Evolutionary conservation across 2,113 vertebrate genomes (phyloP), one percentile per base, ranked within the genome.

Genomic region (Spea bombifrons): DNA sequence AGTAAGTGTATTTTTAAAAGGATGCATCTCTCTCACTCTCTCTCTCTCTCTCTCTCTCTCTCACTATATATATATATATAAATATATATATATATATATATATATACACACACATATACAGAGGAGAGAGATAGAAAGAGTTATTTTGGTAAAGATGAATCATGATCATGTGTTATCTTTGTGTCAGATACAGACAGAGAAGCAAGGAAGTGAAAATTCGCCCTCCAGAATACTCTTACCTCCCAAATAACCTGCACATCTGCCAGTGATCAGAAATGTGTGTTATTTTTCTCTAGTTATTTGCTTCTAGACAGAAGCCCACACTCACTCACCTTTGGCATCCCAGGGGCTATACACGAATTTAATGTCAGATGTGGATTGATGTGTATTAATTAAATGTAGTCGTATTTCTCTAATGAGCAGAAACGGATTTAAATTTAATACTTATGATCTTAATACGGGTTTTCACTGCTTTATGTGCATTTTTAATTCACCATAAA

Each of bases 321-420:
- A 75, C 48, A 9, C 6, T 17, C 55, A 82, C 75, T 85, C 78
- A 90, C 69, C 85, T 85, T 9, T 76, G 78, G 72, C 63, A 81
- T 72, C 82, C 3, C 64, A 83, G 84, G 84, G 76, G 86, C 89
- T 87, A 91, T 90, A 93, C 90, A 91, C 92, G 89, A 95, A 95
- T 96, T 94, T 93, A 96, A 95, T 94, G 94, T 96, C 94, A 93
- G 85, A 91, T 89, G 86, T 87, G 92, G 93, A 97, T 96, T 97
- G 97, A 94, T 95, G 93, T 91, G 92, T 91, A 95, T 96, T 97
- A 96, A 98, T 97, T 97, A 96, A 96, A 95, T 94, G 92, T 92
- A 94, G 93, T 95, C 91, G 93, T 91, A 94, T 94, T 95, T 87
- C 87, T 94, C 94, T 97, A 98, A 97, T 96, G 94, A 97, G 93